Evolutionary conservation across 2,888 invertebrate genomes (phyloP).

Genomic region (Gastrophysa polygoni): DNA sequence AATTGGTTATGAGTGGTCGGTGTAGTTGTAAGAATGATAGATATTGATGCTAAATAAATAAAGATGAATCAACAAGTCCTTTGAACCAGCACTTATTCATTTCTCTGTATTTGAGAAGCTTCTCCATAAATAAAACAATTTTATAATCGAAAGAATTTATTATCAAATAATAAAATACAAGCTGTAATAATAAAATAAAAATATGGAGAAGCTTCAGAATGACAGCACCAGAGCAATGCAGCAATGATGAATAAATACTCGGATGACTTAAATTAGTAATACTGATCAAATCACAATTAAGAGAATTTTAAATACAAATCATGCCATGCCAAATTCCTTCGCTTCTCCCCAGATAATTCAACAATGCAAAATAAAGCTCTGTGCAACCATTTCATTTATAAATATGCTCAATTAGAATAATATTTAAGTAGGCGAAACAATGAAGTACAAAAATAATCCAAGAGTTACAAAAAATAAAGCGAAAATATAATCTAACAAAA

Average conservation of each 20-base stretch:
- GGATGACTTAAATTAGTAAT: slow-evolving; percentile 35
- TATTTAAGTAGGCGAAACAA: neutral
- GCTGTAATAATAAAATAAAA: slow-evolving; percentile 32
- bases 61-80: too few relatives aligned
- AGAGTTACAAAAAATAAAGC: slow-evolving; percentile 3
- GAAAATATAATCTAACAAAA: neutral
- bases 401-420: slow-evolving; percentile 33
- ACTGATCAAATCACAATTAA: slow-evolving; percentile 33
- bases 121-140: slow-evolving; percentile 54
- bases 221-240: slow-evolving; percentile 48
- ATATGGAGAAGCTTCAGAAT: slow-evolving; percentile 58
- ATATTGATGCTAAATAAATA: too few relatives aligned
- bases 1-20: too few relatives aligned
- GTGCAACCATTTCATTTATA: slow-evolving; percentile 50
- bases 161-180: slow-evolving; percentile 22
- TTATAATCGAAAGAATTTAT: slow-evolving; percentile 40
- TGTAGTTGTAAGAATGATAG: too few relatives aligned
- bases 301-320: slow-evolving; percentile 14
- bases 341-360: slow-evolving; percentile 49
- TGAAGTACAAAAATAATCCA: neutral
- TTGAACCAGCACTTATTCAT: too few relatives aligned
- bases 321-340: slow-evolving; percentile 46
- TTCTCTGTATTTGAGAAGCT: slow-evolving; percentile 41
- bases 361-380: slow-evolving; percentile 43
- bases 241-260: slow-evolving; percentile 32